A percentile compares a stretch with the other conserved stretches of the same genome.
Evolutionary conservation across 1,140 invertebrate species (phyloP).

Genomic region (Procambarus clarkii): DNA sequence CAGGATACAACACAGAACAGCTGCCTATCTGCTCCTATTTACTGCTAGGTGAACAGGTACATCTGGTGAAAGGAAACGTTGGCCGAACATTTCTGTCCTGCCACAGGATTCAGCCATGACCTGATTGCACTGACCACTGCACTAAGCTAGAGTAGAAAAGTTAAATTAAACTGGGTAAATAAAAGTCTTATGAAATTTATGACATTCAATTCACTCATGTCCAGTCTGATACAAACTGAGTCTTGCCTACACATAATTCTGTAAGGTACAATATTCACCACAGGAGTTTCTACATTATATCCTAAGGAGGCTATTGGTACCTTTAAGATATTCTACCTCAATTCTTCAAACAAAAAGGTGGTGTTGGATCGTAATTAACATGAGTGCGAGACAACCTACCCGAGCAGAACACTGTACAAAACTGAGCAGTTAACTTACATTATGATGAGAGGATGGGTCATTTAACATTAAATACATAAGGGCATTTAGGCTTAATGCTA

Average conservation of each 20-base stretch:
- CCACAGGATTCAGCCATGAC: too few relatives aligned
- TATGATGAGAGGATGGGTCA: slow-evolving; percentile 61
- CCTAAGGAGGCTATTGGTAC: slow-evolving; percentile 21
- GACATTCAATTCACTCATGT: slow-evolving; percentile 57
- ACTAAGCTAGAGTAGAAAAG: too few relatives aligned
- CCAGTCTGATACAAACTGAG: slow-evolving; percentile 65
- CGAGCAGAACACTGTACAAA: slow-evolving; percentile 59
- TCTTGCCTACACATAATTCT: slow-evolving; percentile 36
- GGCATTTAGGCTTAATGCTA: slow-evolving; percentile 36
- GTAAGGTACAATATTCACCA: slow-evolving; percentile 48
- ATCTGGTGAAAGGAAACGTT: too few relatives aligned
- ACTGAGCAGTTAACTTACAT: slow-evolving; percentile 55
- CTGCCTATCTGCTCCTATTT: too few relatives aligned
- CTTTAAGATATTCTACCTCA: slow-evolving; percentile 22
- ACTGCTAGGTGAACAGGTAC: too few relatives aligned
- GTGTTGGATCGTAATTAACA: slow-evolving; percentile 34
- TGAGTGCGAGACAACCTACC: slow-evolving; percentile 52
- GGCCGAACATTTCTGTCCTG: too few relatives aligned
- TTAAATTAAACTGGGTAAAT: not conserved
- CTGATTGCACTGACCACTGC: too few relatives aligned
- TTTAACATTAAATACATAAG: slow-evolving; percentile 53
- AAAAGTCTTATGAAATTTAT: slow-evolving; percentile 31
- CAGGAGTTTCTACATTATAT: slow-evolving; percentile 14
- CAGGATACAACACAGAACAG: too few relatives aligned
- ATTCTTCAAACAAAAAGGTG: slow-evolving; percentile 22